Conservation (phyloP, 2,797 vertebrate genomes). For the Scleropages formosus region DNA sequence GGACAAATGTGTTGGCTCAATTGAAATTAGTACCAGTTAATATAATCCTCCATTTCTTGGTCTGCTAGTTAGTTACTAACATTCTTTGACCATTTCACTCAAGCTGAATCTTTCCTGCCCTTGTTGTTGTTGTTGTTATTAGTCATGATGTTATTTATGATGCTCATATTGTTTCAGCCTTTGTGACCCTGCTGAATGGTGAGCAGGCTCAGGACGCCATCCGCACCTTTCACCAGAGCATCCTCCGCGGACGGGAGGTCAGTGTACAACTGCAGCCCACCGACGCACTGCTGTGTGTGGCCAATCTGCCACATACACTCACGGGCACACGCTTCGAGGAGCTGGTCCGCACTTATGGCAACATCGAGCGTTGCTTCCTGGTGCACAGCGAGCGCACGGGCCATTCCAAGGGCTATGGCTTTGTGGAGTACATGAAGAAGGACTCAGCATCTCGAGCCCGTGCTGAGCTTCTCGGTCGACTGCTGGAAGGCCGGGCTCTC, state of each 20-base stretch:
- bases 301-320: constrained; percentile 84
- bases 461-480: constrained; percentile 85
- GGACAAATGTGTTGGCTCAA: no score
- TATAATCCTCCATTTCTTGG: no score
- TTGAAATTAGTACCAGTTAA: no score
- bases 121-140: no score
- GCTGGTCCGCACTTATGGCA: constrained; percentile 86
- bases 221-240: constrained; percentile 81
- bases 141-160: no score
- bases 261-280: constrained; percentile 92
- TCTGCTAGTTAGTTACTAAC: no score
- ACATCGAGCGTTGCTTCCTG: constrained; percentile 91
- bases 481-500: constrained; percentile 75
- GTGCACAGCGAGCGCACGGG: constrained; percentile 89
- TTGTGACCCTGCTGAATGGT: constrained; percentile 93
- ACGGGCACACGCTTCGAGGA: constrained; percentile 86
- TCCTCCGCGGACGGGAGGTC: constrained; percentile 84
- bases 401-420: constrained; percentile 92
- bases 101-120: no score
- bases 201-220: constrained; percentile 95
- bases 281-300: constrained; percentile 90
- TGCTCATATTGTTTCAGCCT: constrained; percentile 72
- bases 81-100: no score
- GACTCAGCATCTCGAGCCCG: constrained; percentile 92
- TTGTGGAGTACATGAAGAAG: constrained; percentile 99